Conservation (phyloP, 1,140 invertebrate genomes). For the Geopemphigus sp. region DNA sequence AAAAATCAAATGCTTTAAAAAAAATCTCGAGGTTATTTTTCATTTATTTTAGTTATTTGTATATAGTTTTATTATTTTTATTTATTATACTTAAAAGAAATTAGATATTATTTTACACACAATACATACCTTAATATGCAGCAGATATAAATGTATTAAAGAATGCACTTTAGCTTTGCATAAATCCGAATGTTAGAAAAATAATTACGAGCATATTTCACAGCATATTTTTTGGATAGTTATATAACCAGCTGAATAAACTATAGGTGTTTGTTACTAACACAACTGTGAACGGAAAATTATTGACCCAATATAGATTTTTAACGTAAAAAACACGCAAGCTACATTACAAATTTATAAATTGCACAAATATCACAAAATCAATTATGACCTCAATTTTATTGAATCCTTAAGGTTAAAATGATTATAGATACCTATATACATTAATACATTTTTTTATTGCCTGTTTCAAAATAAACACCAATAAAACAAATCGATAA, state of each 20-base stretch:
- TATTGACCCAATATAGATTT: conserved; percentile 21
- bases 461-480: not conserved
- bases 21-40: no score
- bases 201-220: not conserved
- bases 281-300: conserved; percentile 14
- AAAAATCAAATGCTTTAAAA: no score
- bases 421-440: not conserved
- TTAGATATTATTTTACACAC: no score
- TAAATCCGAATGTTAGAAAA: not conserved
- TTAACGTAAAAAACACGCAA: not conserved
- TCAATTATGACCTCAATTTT: conserved; percentile 21
- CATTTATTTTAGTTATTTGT: no score
- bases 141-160: not conserved
- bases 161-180: not conserved
- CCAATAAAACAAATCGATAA: not conserved
- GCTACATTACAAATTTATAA: conserved; percentile 3
- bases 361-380: not conserved
- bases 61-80: no score
- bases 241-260: conserved; percentile 47
- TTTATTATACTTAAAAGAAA: no score
- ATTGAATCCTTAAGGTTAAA: not conserved
- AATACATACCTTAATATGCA: not conserved
- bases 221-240: conserved; percentile 13
- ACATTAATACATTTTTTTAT: not conserved
- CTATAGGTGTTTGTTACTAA: not conserved